A percentile compares a stretch with the other conserved stretches of the same genome.
Conservation (phyloP, 2,113 vertebrate genomes). For the Chascanopsetta lugubris region DNA sequence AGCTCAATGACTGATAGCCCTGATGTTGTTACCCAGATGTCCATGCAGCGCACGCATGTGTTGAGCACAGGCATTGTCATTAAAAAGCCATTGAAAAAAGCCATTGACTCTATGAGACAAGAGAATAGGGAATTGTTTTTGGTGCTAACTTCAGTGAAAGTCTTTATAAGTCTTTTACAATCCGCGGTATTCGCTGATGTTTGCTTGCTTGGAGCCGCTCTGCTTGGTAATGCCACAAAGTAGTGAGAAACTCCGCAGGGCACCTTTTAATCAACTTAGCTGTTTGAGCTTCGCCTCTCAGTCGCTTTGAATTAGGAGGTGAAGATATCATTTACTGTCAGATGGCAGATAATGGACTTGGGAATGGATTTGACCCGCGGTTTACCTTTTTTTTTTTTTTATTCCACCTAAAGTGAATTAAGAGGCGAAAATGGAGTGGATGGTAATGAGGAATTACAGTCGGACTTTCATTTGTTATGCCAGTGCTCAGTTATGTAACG, state of each 20-base stretch:
- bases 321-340: neutral
- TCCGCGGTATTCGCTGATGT: too few relatives aligned
- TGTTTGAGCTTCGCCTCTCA: neutral
- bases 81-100: too few relatives aligned
- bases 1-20: too few relatives aligned
- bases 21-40: too few relatives aligned
- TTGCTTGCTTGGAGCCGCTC: neutral
- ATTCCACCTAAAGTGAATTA: neutral
- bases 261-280: slow-evolving; percentile 4
- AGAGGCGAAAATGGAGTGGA: neutral
- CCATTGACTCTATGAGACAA: too few relatives aligned
- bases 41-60: too few relatives aligned
- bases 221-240: neutral
- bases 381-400: neutral
- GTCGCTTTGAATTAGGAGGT: neutral
- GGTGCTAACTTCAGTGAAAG: too few relatives aligned
- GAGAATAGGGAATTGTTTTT: too few relatives aligned
- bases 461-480: neutral
- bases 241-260: slow-evolving; percentile 12
- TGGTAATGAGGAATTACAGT: neutral
- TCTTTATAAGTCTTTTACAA: too few relatives aligned
- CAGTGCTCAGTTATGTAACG: neutral
- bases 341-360: neutral
- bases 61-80: too few relatives aligned
- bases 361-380: neutral